Evolutionary conservation across 2,888 invertebrate species (phyloP), one percentile per base, ranked within the genome.

Genomic region (Mechanitis mazaeus): DNA sequence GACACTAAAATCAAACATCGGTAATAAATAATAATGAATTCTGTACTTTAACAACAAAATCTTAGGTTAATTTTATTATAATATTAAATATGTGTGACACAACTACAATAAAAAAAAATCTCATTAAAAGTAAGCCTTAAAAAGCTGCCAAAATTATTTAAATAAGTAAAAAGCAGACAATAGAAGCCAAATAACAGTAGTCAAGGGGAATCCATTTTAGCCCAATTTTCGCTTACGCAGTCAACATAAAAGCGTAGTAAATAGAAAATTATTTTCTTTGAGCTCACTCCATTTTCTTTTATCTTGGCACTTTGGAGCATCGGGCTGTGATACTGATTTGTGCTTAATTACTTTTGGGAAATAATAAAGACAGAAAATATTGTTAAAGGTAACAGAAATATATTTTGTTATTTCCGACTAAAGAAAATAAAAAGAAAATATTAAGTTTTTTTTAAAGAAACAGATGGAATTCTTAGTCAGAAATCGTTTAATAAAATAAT

Each of bases 151-250:
- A 56, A 20, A 42, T 7, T 38, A 56, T 46, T 46, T 35, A 55
- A 56, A 54, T 47, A 57, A 46, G 57, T 56, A 57, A 45, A 56
- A 56, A 54, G 31, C 46, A 45, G 56, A 45, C 53, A 61, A 35
- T 57, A 61, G 53, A 56, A 38, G 28, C 46, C 45, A 47, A 63
- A 56, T 55, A 60, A 63, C n/a, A 45, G 59, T 64, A 61, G 54
- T 61, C 68, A 69, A 72, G 71, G 69, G 66, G 71, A 75, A 75
- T 73, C 74, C 67, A 72, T 75, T 77, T 74, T 68, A 71, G 72
- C 69, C 68, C 70, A 74, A 78, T 78, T 77, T 77, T 73, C 74
- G 74, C 76, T 73, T 71, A 73, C 71, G 71, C 69, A 63, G 65
- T 63, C 68, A 72, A 72, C 67, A 74, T 71, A 75, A 76, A 76